Conservation (phyloP, 2,888 invertebrate genomes). For the Ferdinandea cuprea region DNA sequence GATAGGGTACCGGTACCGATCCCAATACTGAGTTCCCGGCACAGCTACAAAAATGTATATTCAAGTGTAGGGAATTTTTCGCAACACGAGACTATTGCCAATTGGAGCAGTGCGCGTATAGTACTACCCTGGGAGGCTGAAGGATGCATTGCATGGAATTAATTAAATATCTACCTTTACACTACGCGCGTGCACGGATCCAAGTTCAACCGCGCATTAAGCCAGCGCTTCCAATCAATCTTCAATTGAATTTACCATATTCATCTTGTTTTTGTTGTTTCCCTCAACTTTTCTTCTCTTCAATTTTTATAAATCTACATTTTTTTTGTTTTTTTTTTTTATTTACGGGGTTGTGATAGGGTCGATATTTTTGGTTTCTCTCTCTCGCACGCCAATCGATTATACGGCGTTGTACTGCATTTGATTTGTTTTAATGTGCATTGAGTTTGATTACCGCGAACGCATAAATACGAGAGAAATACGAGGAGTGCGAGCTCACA, state of each 20-base stretch:
- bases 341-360: not conserved
- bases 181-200: constrained; percentile 66
- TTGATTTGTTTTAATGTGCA: constrained; percentile 62
- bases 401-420: constrained; percentile 31
- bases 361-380: no score
- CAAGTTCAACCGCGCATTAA: constrained; percentile 71
- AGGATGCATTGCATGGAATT: constrained; percentile 68
- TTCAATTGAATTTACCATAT: constrained; percentile 65
- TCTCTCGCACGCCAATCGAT: constrained; percentile 43
- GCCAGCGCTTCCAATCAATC: constrained; percentile 72
- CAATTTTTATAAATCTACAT: not conserved
- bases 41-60: not conserved
- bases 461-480: constrained; percentile 38
- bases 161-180: constrained; percentile 73
- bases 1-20: not conserved
- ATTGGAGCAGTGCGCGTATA: constrained; percentile 52
- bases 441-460: constrained; percentile 39
- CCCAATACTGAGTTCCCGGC: no score
- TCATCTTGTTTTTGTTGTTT: not conserved
- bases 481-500: constrained; percentile 33
- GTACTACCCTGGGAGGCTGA: constrained; percentile 36
- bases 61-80: constrained; percentile 46
- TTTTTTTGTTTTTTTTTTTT: constrained; percentile 17
- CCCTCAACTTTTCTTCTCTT: not conserved
- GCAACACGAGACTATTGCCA: constrained; percentile 62